These are phyloP conservation scores for Chromis chromis DNA, from an alignment of 2,797 vertebrate genomes.

Conservation along the genomic window DNA sequence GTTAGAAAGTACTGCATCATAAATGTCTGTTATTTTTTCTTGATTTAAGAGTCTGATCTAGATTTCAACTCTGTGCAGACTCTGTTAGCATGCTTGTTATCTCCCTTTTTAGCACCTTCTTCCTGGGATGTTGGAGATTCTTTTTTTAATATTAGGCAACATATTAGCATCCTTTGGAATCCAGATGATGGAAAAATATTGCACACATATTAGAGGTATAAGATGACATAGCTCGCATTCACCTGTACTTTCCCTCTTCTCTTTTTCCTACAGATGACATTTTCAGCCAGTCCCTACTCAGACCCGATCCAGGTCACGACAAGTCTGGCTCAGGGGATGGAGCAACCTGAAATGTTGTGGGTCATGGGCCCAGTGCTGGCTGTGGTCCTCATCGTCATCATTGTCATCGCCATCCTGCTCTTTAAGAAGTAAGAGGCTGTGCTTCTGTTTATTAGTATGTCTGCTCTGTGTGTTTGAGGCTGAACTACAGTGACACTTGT, in stretches of 20 bases:
- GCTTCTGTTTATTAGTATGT: conserved; percentile 15
- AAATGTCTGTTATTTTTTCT: neutral
- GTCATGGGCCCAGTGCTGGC: conserved; percentile 97
- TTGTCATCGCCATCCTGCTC: conserved; percentile 97
- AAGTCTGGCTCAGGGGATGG: conserved; percentile 81
- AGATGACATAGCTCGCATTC: conserved; percentile 28
- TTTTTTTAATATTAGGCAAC: too few relatives aligned
- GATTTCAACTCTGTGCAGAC: neutral
- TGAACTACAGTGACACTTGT: conserved; percentile 43
- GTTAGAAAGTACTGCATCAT: conserved; percentile 6
- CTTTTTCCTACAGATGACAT: conserved; percentile 87
- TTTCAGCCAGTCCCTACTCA: conserved; percentile 95
- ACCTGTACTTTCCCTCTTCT: conserved; percentile 11
- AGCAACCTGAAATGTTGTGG: conserved; percentile 98
- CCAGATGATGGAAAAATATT: conserved; percentile 6
- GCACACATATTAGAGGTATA: neutral
- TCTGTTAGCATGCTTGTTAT: conserved; percentile 2
- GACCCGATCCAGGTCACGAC: conserved; percentile 89
- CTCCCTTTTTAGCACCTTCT: neutral
- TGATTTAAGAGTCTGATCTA: neutral
- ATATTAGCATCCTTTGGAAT: neutral
- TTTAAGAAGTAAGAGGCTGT: conserved; percentile 93
- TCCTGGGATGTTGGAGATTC: too few relatives aligned
- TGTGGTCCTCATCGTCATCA: conserved; percentile 96
- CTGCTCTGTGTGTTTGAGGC: conserved; percentile 38